Evolutionary conservation across 1,140 invertebrate species (phyloP).

Genomic region (Drosophila jambulina): DNA sequence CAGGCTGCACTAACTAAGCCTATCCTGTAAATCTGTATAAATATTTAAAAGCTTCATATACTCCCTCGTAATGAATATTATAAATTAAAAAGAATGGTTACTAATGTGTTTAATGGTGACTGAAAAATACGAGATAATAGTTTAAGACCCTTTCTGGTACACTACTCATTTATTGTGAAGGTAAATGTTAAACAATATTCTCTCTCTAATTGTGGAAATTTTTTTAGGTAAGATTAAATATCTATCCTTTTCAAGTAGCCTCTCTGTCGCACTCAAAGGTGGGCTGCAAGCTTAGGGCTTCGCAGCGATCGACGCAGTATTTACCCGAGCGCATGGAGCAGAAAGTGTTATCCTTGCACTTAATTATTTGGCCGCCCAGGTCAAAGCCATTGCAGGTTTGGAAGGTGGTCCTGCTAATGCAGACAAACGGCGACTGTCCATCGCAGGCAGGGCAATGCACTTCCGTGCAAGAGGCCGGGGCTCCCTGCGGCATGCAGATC

Average conservation of each 20-base stretch:
- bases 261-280: slow-evolving; percentile 42
- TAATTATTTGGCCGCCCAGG: not conserved
- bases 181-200: not conserved
- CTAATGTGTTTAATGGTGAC: not conserved
- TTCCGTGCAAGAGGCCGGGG: not conserved
- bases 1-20: slow-evolving; percentile 35
- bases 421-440: slow-evolving; percentile 45
- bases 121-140: not conserved
- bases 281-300: not conserved
- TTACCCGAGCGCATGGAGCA: slow-evolving; percentile 52
- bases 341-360: slow-evolving; percentile 52
- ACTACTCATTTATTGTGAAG: not conserved
- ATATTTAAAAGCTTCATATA: not conserved
- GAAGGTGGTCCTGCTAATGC: slow-evolving; percentile 70
- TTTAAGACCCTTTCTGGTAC: not conserved
- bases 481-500: slow-evolving; percentile 17
- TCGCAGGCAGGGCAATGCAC: slow-evolving; percentile 48
- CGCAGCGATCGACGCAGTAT: slow-evolving; percentile 64
- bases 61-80: slow-evolving; percentile 1
- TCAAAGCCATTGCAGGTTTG: slow-evolving; percentile 44
- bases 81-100: not conserved
- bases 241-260: not conserved
- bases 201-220: not conserved
- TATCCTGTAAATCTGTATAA: not conserved
- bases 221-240: no score